Conservation (phyloP, 2,113 vertebrate genomes). For the Tachysurus fulvidraco region DNA sequence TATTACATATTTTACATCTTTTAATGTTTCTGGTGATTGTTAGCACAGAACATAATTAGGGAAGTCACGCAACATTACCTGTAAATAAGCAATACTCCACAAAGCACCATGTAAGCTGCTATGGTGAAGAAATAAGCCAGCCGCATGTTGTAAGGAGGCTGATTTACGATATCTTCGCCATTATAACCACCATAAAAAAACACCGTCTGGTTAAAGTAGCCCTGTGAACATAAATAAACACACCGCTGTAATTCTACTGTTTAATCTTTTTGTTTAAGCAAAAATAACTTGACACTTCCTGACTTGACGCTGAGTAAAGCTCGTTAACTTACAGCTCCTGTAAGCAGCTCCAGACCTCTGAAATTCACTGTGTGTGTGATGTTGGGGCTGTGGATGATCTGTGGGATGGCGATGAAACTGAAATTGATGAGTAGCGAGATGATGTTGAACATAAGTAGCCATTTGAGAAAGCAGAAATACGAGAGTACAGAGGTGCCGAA, state of each 20-base stretch:
- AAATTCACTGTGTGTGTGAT: slow-evolving; percentile 71
- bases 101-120: slow-evolving; percentile 79
- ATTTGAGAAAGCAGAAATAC: slow-evolving; percentile 91
- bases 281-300: background rate
- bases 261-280: too few relatives aligned
- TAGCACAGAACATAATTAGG: background rate
- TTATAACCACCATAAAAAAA: slow-evolving; percentile 93
- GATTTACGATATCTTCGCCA: slow-evolving; percentile 59
- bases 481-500: slow-evolving; percentile 92
- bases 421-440: slow-evolving; percentile 91
- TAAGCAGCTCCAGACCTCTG: slow-evolving; percentile 85
- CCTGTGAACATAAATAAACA: slow-evolving; percentile 58
- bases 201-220: slow-evolving; percentile 74
- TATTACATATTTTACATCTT: background rate
- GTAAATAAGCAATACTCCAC: slow-evolving; percentile 82
- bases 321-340: slow-evolving; percentile 82
- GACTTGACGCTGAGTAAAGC: background rate
- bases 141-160: slow-evolving; percentile 82
- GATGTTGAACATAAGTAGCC: slow-evolving; percentile 90
- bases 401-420: slow-evolving; percentile 86
- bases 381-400: slow-evolving; percentile 69
- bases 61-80: slow-evolving; percentile 72
- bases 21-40: background rate
- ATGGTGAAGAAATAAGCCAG: slow-evolving; percentile 93
- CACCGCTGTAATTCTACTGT: background rate